phyloP scores from a whole-genome alignment of 2,888 invertebrate species.

The Thereva unica region DNA sequence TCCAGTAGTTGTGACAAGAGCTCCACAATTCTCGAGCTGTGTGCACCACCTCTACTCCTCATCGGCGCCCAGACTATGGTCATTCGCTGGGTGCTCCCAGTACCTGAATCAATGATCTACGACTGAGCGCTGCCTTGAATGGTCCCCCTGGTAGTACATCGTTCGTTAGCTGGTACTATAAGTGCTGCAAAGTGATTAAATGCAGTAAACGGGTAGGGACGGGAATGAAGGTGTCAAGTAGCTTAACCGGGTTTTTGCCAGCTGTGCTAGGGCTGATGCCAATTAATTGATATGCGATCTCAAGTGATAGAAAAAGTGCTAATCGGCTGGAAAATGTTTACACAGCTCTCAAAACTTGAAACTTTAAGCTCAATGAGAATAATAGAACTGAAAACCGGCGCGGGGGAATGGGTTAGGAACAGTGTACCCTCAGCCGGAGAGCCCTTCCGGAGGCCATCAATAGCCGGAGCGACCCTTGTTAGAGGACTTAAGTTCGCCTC shows the following conservation, averaged over 20 bases:
- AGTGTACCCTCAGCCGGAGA: neutral
- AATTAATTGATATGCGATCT: slow-evolving; percentile 36
- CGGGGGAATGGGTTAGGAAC: neutral
- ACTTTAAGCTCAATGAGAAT: slow-evolving; percentile 22
- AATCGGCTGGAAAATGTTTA: slow-evolving; percentile 35
- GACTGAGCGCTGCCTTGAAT: slow-evolving; percentile 7
- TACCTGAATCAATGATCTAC: neutral
- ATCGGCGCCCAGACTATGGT: slow-evolving; percentile 4
- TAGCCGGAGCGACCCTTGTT: slow-evolving; percentile 21
- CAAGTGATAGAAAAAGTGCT: slow-evolving; percentile 30
- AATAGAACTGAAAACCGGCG: neutral
- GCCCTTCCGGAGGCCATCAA: slow-evolving; percentile 24
- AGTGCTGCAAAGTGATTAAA: slow-evolving; percentile 29
- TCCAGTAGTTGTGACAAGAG: too few species aligned
- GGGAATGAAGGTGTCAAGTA: neutral
- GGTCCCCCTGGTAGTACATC: slow-evolving; percentile 22
- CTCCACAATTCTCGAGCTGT: too few species aligned
- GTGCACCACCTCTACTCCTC: neutral
- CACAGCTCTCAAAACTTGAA: slow-evolving; percentile 27
- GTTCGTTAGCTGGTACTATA: slow-evolving; percentile 8
- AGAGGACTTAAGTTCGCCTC: slow-evolving; percentile 33
- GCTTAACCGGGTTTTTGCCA: too few species aligned
- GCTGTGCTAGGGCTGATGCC: slow-evolving; percentile 6
- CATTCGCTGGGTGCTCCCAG: slow-evolving; percentile 4
- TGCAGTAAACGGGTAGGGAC: slow-evolving; percentile 28